phyloP scores from a whole-genome alignment of 2,888 invertebrate genomes.

The Lacanobia oleracea region DNA sequence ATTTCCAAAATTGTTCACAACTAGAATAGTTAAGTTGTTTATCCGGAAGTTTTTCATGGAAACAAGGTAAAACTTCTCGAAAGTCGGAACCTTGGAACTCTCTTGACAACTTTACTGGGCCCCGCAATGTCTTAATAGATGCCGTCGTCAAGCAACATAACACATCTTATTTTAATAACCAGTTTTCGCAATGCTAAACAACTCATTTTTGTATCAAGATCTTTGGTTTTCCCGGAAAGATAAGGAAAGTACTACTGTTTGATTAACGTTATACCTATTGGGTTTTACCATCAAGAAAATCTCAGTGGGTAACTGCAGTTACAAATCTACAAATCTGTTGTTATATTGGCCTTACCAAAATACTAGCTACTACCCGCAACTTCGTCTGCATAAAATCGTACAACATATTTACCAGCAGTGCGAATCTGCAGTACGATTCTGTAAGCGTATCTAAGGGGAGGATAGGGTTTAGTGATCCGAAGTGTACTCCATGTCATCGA shows the following conservation, averaged over 20 bases:
- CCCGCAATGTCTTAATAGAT: background rate
- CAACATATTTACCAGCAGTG: no score
- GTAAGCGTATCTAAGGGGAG: no score
- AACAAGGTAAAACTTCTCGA: background rate
- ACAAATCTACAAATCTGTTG: no score
- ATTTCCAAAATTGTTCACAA: background rate
- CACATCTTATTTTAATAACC: background rate
- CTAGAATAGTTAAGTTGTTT: constrained; percentile 4
- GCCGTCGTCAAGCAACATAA: background rate
- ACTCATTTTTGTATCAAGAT: background rate
- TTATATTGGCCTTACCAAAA: no score
- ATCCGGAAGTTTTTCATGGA: background rate
- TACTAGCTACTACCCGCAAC: no score
- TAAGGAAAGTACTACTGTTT: background rate
- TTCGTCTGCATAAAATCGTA: no score
- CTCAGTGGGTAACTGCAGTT: no score
- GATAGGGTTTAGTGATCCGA: no score
- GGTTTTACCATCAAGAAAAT: constrained; percentile 7
- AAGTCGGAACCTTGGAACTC: background rate
- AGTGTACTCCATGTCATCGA: no score
- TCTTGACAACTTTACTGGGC: background rate
- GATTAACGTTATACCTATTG: background rate
- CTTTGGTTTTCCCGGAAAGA: constrained; percentile 7
- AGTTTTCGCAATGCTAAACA: background rate
- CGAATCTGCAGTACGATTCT: no score